Conservation (phyloP, 1,140 invertebrate species). For the Sesamia nonagrioides region DNA sequence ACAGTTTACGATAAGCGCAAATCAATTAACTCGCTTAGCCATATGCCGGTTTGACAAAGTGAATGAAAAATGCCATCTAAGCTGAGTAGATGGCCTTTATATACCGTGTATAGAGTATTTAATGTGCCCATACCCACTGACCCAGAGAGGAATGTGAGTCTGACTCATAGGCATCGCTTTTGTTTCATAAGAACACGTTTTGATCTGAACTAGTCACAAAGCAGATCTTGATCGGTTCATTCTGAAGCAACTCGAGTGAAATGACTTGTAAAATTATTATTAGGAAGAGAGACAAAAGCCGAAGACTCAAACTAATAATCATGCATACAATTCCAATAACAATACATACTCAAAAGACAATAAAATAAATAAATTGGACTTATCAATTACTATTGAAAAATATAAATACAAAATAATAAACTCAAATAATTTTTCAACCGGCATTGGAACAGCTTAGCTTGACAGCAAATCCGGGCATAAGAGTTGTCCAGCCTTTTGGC, state of each 20-base stretch:
- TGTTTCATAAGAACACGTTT: slow-evolving; percentile 44
- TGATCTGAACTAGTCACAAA: slow-evolving; percentile 18
- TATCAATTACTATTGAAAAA: too few relatives aligned
- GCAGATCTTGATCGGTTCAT: slow-evolving; percentile 10
- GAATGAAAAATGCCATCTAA: slow-evolving; percentile 48
- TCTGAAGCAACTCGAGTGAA: background rate
- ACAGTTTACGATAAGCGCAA: background rate
- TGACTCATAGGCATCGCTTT: slow-evolving; percentile 38
- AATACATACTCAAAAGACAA: too few relatives aligned
- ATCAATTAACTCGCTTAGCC: slow-evolving; percentile 18
- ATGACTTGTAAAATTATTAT: background rate
- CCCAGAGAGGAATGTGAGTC: slow-evolving; percentile 39
- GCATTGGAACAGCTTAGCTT: too few relatives aligned
- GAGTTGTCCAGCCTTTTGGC: too few relatives aligned
- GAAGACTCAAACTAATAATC: too few relatives aligned
- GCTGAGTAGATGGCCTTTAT: slow-evolving; percentile 40
- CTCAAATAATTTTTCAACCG: too few relatives aligned
- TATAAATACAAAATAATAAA: too few relatives aligned
- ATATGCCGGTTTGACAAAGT: slow-evolving; percentile 24
- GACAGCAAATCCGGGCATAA: too few relatives aligned
- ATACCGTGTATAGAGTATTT: slow-evolving; percentile 37
- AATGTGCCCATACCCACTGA: slow-evolving; percentile 51
- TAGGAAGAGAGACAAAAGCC: too few relatives aligned
- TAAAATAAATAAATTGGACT: too few relatives aligned
- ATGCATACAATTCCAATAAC: too few relatives aligned